Base-by-base conservation (phyloP, 1,140 invertebrate genomes). In the Penaeus vannamei region DNA sequence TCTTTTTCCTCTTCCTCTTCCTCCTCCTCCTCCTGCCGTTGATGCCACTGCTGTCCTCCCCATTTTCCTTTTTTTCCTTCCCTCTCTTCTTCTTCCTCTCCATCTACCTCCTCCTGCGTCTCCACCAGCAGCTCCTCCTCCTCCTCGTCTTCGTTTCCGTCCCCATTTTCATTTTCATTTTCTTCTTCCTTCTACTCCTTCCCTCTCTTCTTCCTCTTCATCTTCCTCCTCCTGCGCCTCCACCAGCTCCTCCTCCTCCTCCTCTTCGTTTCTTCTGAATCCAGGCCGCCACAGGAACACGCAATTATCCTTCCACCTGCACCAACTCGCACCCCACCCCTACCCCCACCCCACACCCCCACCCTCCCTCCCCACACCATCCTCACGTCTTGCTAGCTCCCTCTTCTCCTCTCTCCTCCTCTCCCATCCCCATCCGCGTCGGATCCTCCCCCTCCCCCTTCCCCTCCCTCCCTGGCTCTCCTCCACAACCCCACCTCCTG, bases 1-100 rank as follows among this genome's bases (percentile, higher is more conserved):
- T 72, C 62, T 85, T 64, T 85, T 36, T 20, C 20, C n/a, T 23
- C 66, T 3, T 76, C 69, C 66, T 72, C 66, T 53, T 59, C 59
- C 66, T 72, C 66, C 53, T 53, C 53, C 64, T 53, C 53, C 64
- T 42, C 64, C 53, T 53, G 29, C 46, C 64, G 29, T 46, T 66
- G 29, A n/a, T 46, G 22, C 64, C 46, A 29, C 46, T 46, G 29
- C 32, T 66, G 29, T 36, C 29, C 59, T 59, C 59, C 23, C 26
- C 29, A 12, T 82, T 26, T 46, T n/a, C 20, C 4, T 19, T 14
- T 46, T 26, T 53, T 14, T 72, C 19, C 12, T 72, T 14, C 66
- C 8, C 17, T 20, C 1, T 82, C 80, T 46, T 32, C 32, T 72
- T 26, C 32, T 32, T 59, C 53, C 23, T n/a, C 42, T n/a, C 29